phyloP scores from a whole-genome alignment of 2,888 invertebrate species.

The Apodemia zela region DNA sequence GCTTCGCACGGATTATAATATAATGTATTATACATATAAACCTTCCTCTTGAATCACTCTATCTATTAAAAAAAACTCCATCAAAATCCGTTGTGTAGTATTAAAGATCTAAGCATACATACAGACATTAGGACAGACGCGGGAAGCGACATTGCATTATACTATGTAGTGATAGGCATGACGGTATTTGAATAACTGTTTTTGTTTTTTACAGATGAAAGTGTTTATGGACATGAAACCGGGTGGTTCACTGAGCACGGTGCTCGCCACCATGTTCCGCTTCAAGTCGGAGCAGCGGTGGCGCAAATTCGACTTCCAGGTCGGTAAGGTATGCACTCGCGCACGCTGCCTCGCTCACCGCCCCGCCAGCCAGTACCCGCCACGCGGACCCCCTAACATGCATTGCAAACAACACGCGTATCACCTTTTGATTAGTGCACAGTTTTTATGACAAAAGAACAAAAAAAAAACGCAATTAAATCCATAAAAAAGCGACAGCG shows the following conservation, averaged over 20 bases:
- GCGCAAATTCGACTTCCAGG: constrained; percentile 95
- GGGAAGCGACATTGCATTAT: no score
- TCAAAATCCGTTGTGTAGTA: no score
- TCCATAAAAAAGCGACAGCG: no score
- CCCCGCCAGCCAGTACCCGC: constrained; percentile 38
- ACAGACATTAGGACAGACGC: no score
- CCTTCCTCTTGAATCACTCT: no score
- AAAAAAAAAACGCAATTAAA: no score
- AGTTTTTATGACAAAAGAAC: constrained; percentile 19
- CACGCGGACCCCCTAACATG: constrained; percentile 26
- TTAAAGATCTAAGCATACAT: no score
- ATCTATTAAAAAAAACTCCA: no score
- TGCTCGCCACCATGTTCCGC: constrained; percentile 95
- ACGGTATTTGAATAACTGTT: not conserved
- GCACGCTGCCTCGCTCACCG: constrained; percentile 59
- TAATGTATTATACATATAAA: no score
- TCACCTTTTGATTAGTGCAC: constrained; percentile 24
- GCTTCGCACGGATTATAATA: no score
- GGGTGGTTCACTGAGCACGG: constrained; percentile 95
- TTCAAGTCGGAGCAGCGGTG: constrained; percentile 98
- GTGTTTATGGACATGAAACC: constrained; percentile 97
- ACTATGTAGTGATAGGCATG: no score
- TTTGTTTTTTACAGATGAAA: constrained; percentile 84
- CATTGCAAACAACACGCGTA: constrained; percentile 26
- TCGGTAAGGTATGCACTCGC: constrained; percentile 85